Conservation (phyloP, 1,140 invertebrate genomes). For the Sycobia sp. region DNA sequence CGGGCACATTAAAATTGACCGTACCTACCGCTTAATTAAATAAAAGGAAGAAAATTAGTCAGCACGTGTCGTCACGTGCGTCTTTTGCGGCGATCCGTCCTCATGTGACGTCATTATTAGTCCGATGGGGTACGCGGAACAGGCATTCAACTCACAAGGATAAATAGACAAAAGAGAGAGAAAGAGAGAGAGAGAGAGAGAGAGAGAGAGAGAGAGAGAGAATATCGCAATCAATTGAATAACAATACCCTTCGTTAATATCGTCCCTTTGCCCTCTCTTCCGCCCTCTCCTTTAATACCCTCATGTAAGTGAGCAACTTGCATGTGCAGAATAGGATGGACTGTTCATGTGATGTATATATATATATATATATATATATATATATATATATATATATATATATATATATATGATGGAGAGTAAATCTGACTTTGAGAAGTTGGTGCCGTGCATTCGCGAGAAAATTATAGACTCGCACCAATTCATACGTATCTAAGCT, state of each 20-base stretch:
- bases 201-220: background rate
- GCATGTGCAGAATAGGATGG: too few relatives aligned
- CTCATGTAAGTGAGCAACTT: background rate
- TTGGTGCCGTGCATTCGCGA: too few relatives aligned
- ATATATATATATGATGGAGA: too few relatives aligned
- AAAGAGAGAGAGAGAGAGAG: too few relatives aligned
- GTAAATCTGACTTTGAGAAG: too few relatives aligned
- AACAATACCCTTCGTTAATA: conserved; percentile 49
- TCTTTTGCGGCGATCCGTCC: conserved; percentile 30
- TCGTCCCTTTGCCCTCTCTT: conserved; percentile 1
- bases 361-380: too few relatives aligned
- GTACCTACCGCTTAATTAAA: conserved; percentile 57
- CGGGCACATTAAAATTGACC: conserved; percentile 5
- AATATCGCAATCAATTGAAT: conserved; percentile 48
- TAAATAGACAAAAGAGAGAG: too few relatives aligned
- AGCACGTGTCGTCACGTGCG: conserved; percentile 48
- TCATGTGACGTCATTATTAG: conserved; percentile 46
- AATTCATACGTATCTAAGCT: too few relatives aligned
- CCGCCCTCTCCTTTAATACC: background rate
- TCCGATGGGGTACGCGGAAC: conserved; percentile 30
- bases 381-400: too few relatives aligned
- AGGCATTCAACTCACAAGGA: too few relatives aligned
- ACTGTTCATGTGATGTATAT: too few relatives aligned
- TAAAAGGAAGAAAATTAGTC: conserved; percentile 52
- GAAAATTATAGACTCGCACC: too few relatives aligned